A percentile compares a stretch with the other conserved stretches of the same genome.
Conservation (phyloP, 2,888 invertebrate species). For the Salpingus planirostris region DNA sequence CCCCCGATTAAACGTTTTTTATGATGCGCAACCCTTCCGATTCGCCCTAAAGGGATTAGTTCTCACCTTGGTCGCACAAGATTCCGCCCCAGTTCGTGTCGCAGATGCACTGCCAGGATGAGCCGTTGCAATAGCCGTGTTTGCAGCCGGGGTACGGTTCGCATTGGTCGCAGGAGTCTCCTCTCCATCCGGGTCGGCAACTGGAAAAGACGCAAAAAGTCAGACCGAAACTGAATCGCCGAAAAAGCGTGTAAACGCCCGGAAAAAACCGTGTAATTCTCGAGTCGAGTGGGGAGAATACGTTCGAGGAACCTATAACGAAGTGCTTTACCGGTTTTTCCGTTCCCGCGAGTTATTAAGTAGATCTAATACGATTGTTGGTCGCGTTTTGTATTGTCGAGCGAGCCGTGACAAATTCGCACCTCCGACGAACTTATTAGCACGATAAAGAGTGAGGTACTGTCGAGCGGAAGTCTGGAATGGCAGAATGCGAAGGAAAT, state of each 20-base stretch:
- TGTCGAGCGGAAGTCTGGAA: no score
- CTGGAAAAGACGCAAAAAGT: no score
- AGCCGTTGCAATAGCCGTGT: constrained; percentile 89
- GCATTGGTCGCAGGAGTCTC: constrained; percentile 86
- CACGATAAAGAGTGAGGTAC: constrained; percentile 10
- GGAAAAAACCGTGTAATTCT: constrained; percentile 3
- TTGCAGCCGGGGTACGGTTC: constrained; percentile 93
- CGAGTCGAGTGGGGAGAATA: no score
- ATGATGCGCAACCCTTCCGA: constrained; percentile 8
- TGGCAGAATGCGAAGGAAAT: no score
- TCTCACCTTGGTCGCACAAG: constrained; percentile 84
- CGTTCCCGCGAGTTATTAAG: no score
- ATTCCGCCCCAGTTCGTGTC: constrained; percentile 98
- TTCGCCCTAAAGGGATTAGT: neutral
- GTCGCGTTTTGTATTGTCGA: constrained; percentile 9
- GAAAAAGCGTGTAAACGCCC: constrained; percentile 9
- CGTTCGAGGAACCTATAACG: no score
- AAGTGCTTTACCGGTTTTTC: no score
- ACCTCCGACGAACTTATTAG: constrained; percentile 11
- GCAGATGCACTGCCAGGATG: constrained; percentile 94
- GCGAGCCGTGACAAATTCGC: constrained; percentile 11
- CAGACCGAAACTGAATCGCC: neutral
- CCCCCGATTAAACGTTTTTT: constrained; percentile 6
- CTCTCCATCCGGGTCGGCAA: constrained; percentile 89
- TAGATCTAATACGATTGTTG: no score